phyloP scores from a whole-genome alignment of 2,797 vertebrate genomes.

The Onychomys arenicola region DNA sequence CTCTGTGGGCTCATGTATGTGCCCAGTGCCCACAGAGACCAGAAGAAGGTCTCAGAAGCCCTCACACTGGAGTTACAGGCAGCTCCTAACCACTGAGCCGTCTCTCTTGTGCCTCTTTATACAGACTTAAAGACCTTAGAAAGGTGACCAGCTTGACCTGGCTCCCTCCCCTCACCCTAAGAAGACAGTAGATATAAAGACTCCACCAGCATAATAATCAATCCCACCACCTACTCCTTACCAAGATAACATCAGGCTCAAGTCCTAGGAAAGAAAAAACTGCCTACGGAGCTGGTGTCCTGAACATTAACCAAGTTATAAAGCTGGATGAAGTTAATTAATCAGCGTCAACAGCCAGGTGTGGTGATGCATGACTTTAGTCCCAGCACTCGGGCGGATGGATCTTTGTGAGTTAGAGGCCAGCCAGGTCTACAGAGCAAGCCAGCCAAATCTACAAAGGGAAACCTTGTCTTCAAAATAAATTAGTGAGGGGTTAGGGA shows the following conservation, averaged over 20 bases:
- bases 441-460: background rate
- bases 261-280: background rate
- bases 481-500: no score
- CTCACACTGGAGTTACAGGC: background rate
- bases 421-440: background rate
- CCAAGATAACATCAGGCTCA: background rate
- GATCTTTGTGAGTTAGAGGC: background rate
- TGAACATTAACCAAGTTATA: background rate
- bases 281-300: background rate
- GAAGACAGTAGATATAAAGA: background rate
- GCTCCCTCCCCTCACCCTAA: background rate
- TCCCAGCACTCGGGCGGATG: background rate
- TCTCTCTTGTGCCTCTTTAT: background rate
- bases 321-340: background rate
- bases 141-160: background rate
- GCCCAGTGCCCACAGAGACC: background rate
- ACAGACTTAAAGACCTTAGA: background rate
- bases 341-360: background rate
- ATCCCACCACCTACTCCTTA: background rate
- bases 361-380: background rate
- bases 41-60: background rate
- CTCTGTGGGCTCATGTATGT: background rate
- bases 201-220: rapidly evolving
- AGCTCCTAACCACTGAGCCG: background rate
- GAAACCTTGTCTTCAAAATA: background rate